Percentiles rank a stretch among this genome's conserved stretches.
Conservation (phyloP, 30 jellyfish, hydroid and myxozoan species). For the Mastigias papua region DNA sequence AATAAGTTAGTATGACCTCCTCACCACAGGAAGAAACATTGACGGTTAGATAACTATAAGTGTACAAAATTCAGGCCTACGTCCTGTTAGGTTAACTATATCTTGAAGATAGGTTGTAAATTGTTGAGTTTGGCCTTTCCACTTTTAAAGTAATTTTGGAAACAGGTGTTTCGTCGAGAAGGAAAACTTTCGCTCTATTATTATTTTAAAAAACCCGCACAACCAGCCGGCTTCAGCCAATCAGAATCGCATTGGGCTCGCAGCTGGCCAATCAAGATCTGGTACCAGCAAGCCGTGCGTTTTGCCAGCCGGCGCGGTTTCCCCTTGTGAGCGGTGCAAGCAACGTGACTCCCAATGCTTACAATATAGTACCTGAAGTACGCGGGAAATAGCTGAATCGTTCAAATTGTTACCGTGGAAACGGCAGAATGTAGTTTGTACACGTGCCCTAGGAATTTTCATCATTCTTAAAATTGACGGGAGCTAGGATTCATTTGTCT, state of each 20-base stretch:
- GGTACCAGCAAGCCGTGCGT: slow-evolving; percentile 91
- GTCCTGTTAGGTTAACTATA: slow-evolving; percentile 14
- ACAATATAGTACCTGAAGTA: not conserved
- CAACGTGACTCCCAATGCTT: slow-evolving; percentile 36
- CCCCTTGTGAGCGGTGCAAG: slow-evolving; percentile 49
- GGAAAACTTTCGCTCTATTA: slow-evolving; percentile 73
- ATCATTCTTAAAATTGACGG: not conserved
- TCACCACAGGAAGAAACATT: not conserved
- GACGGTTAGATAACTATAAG: not conserved
- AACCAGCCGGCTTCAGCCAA: slow-evolving; percentile 88
- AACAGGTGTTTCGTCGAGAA: slow-evolving; percentile 77
- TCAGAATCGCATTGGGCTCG: slow-evolving; percentile 49
- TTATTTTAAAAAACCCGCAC: slow-evolving; percentile 89
- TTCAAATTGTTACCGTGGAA: slow-evolving; percentile 66
- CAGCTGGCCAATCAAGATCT: slow-evolving; percentile 86
- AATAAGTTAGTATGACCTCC: not conserved
- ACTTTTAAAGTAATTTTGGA: slow-evolving; percentile 78
- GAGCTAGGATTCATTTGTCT: not conserved
- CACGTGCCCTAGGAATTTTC: slow-evolving; percentile 59
- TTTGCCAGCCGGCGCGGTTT: slow-evolving; percentile 74
- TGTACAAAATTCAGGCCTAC: not conserved
- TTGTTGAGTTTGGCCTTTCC: slow-evolving; percentile 76
- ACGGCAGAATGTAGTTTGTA: slow-evolving; percentile 4
- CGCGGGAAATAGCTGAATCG: slow-evolving; percentile 29
- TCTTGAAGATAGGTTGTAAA: slow-evolving; percentile 42